A percentile compares a stretch with the other conserved stretches of the same genome.
Evolutionary conservation across 2,113 vertebrate genomes (phyloP).

Genomic region (Cavia aperea): DNA sequence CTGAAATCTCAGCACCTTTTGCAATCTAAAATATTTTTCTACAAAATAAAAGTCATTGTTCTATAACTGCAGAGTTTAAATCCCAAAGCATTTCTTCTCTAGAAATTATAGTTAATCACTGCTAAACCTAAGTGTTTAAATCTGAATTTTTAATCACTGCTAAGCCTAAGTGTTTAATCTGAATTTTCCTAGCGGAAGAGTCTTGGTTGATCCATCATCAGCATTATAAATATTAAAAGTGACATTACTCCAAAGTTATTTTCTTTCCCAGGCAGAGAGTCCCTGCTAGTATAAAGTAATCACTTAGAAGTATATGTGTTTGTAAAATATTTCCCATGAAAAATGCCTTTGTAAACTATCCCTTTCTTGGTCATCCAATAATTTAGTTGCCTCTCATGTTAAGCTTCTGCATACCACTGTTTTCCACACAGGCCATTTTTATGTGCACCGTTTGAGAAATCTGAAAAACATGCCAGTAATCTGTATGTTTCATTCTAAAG

Average conservation of each 20-base stretch:
- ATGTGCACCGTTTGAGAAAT: neutral
- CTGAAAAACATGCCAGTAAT: neutral
- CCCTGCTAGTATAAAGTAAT: neutral
- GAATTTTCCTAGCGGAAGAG: neutral
- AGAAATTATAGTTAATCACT: neutral
- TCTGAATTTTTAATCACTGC: neutral
- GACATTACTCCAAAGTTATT: neutral
- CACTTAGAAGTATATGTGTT: neutral
- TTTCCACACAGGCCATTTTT: neutral
- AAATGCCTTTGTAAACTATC: neutral
- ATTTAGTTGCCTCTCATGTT: neutral
- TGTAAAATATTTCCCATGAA: constrained; percentile 6
- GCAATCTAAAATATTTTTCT: neutral
- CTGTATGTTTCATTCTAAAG: neutral
- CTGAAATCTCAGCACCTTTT: neutral
- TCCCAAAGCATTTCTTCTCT: neutral
- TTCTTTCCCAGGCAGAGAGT: neutral
- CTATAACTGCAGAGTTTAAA: neutral
- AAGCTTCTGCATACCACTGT: neutral
- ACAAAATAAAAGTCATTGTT: neutral
- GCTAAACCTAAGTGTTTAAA: neutral
- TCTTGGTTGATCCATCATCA: constrained; percentile 13
- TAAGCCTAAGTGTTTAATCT: neutral
- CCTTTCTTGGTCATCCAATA: neutral
- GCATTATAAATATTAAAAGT: neutral